These are phyloP conservation scores for Phortica okadai DNA, from an alignment of 2,888 invertebrate species.

Conservation along the genomic window DNA sequence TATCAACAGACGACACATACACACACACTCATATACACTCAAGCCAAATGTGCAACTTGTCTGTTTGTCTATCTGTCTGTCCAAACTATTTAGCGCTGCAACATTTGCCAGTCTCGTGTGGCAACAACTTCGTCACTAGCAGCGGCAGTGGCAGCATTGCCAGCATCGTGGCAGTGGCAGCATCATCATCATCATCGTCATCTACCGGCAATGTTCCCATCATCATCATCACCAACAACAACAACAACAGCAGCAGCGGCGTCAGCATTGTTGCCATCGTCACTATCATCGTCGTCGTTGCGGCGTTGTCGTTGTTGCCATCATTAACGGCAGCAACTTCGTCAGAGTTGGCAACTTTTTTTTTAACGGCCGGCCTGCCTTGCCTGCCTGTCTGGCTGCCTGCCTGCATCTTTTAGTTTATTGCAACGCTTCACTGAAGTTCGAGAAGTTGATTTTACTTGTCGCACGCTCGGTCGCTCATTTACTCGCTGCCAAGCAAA, in stretches of 20 bases:
- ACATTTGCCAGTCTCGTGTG: slow-evolving; percentile 37
- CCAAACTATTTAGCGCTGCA: slow-evolving; percentile 46
- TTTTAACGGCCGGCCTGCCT: not conserved
- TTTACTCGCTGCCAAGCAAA: not conserved
- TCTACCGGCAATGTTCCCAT: not conserved
- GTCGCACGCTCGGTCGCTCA: not conserved
- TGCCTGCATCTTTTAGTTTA: slow-evolving; percentile 23
- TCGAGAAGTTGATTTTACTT: slow-evolving; percentile 51
- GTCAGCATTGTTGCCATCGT: not conserved
- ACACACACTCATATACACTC: not conserved
- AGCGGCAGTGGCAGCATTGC: slow-evolving; percentile 39
- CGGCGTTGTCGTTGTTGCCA: not conserved
- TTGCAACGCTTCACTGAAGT: slow-evolving; percentile 74
- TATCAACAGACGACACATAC: slow-evolving; percentile 37
- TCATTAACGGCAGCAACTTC: not conserved
- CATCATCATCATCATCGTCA: not conserved
- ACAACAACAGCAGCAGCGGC: not conserved
- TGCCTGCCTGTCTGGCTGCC: slow-evolving; percentile 5
- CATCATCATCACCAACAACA: not conserved
- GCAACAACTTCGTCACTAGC: slow-evolving; percentile 34
- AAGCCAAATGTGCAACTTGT: not conserved
- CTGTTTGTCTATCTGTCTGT: not conserved
- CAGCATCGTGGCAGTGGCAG: slow-evolving; percentile 7
- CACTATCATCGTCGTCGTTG: not conserved
- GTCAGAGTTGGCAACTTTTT: not conserved